A percentile compares a stretch with the other conserved stretches of the same genome.
phyloP scores from a whole-genome alignment of 2,113 vertebrate species.

The Monopterus albus region DNA sequence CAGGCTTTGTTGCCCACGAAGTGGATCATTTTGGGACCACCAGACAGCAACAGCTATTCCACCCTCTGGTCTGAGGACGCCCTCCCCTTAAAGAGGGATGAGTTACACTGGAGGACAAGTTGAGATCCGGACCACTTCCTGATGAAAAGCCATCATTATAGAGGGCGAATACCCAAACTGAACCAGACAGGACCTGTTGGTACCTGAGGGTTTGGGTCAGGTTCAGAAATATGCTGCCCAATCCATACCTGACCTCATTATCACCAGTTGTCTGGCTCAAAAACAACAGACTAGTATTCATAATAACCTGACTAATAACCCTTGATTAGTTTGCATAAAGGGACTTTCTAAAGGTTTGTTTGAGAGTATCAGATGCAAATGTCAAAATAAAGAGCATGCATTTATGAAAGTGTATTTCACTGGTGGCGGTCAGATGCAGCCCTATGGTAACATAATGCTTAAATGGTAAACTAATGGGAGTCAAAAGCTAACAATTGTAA shows the following conservation, averaged over 20 bases:
- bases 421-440: too few relatives aligned
- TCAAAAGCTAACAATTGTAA: neutral
- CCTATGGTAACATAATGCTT: neutral
- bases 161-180: too few relatives aligned
- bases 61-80: neutral
- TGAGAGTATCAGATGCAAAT: neutral
- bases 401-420: neutral
- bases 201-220: too few relatives aligned
- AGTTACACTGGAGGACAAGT: slow-evolving; percentile 12
- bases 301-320: slow-evolving; percentile 6
- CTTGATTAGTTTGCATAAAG: neutral
- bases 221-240: too few relatives aligned
- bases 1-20: slow-evolving; percentile 22
- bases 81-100: slow-evolving; percentile 9
- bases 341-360: neutral
- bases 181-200: too few relatives aligned
- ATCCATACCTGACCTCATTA: too few relatives aligned
- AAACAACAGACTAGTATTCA: slow-evolving; percentile 12
- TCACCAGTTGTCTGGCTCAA: neutral
- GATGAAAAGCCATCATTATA: too few relatives aligned
- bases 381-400: neutral
- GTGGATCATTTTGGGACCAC: slow-evolving; percentile 18
- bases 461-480: neutral
- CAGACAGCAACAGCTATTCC: neutral
- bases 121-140: too few relatives aligned